phyloP scores from a whole-genome alignment of 2,113 vertebrate genomes.

The Redunca redunca region DNA sequence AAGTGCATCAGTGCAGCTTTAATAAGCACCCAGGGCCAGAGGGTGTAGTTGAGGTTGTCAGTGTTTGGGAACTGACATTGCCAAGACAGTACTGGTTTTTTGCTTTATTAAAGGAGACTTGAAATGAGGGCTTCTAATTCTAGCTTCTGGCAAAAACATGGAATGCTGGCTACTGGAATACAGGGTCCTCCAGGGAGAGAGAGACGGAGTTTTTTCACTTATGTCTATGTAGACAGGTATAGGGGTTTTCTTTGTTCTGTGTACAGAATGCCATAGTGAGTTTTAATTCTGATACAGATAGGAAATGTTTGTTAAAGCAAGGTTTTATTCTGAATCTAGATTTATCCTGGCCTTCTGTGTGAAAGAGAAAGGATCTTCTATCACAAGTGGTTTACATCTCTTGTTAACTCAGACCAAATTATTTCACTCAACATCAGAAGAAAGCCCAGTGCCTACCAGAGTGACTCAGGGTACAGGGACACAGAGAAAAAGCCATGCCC shows the following conservation, averaged over 20 bases:
- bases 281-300: background rate
- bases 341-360: background rate
- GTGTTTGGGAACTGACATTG: background rate
- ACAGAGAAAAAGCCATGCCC: background rate
- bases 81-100: background rate
- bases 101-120: background rate
- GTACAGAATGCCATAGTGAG: background rate
- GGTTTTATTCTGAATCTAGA: background rate
- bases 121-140: background rate
- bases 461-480: background rate
- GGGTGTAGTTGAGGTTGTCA: background rate
- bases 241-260: background rate
- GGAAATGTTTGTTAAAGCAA: background rate
- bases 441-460: background rate
- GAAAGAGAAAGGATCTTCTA: background rate
- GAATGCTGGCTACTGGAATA: background rate
- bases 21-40: background rate
- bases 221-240: background rate
- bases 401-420: background rate
- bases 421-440: background rate
- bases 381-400: background rate
- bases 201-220: background rate
- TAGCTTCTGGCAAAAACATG: background rate
- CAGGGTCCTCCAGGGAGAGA: background rate
- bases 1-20: background rate